Evolutionary conservation across 2,888 invertebrate species (phyloP).

Genomic region (Tetanocera ferruginea): DNA sequence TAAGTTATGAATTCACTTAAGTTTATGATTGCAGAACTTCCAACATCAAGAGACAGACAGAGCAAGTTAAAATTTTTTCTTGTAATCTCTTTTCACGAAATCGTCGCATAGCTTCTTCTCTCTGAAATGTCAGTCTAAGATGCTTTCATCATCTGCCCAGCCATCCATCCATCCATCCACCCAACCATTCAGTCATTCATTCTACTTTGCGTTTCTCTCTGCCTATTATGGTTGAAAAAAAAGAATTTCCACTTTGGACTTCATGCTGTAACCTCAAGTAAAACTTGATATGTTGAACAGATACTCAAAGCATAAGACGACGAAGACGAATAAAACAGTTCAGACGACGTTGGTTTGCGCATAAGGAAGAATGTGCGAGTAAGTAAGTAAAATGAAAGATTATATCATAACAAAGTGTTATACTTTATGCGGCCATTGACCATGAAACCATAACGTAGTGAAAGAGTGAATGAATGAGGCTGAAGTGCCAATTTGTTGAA

Average conservation of each 20-base stretch:
- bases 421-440: conserved; percentile 66
- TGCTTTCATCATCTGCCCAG: too few species aligned
- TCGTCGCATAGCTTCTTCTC: not conserved
- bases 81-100: not conserved
- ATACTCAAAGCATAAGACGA: conserved; percentile 22
- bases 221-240: too few species aligned
- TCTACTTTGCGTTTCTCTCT: not conserved
- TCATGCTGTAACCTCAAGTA: not conserved
- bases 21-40: conserved; percentile 10
- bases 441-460: conserved; percentile 54
- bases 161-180: not conserved
- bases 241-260: conserved; percentile 36
- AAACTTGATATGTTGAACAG: conserved; percentile 30
- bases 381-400: conserved; percentile 52
- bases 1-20: conserved; percentile 2
- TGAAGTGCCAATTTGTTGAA: not conserved
- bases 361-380: conserved; percentile 2
- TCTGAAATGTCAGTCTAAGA: not conserved
- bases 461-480: not conserved
- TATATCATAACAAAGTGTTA: conserved; percentile 63
- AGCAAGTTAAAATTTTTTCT: not conserved
- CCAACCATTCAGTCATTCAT: not conserved
- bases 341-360: not conserved
- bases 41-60: conserved; percentile 1
- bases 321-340: conserved; percentile 6